Evolutionary conservation across 1,140 invertebrate genomes (phyloP).

Genomic region (Pseudomyrmex cubaensis): DNA sequence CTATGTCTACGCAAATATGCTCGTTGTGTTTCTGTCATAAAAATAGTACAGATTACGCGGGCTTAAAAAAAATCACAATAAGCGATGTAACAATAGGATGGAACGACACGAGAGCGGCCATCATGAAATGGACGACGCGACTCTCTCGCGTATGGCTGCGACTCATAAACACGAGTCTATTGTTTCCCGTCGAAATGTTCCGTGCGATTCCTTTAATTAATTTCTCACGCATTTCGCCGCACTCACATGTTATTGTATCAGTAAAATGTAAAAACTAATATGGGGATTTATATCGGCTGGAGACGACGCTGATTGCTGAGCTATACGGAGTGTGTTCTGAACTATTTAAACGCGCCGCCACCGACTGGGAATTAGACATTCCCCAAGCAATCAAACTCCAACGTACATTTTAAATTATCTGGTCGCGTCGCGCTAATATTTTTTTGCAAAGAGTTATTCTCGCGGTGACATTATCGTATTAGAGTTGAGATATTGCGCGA

Average conservation of each 20-base stretch:
- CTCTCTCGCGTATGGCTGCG: constrained; percentile 48
- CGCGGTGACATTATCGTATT: not conserved
- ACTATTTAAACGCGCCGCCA: constrained; percentile 45
- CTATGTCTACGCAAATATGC: constrained; percentile 40
- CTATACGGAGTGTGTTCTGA: constrained; percentile 14
- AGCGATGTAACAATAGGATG: constrained; percentile 31
- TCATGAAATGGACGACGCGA: constrained; percentile 63
- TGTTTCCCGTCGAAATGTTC: constrained; percentile 60
- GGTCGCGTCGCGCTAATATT: constrained; percentile 6
- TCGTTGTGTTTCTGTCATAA: constrained; percentile 38
- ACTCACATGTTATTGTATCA: not conserved
- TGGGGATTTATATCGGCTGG: constrained; percentile 63
- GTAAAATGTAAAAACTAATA: constrained; percentile 45
- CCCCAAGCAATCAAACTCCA: constrained; percentile 48
- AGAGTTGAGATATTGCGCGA: not conserved
- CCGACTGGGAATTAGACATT: constrained; percentile 38
- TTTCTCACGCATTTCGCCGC: constrained; percentile 54
- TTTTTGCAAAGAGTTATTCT: not conserved
- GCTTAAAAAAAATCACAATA: constrained; percentile 39
- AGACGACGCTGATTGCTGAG: constrained; percentile 47
- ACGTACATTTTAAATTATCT: constrained; percentile 46
- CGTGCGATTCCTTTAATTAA: constrained; percentile 63
- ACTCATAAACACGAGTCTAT: constrained; percentile 64
- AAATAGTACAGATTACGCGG: constrained; percentile 40
- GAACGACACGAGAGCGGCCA: not conserved